phyloP scores from a whole-genome alignment of 2,113 vertebrate species.

The Herpetotheres cachinnans region DNA sequence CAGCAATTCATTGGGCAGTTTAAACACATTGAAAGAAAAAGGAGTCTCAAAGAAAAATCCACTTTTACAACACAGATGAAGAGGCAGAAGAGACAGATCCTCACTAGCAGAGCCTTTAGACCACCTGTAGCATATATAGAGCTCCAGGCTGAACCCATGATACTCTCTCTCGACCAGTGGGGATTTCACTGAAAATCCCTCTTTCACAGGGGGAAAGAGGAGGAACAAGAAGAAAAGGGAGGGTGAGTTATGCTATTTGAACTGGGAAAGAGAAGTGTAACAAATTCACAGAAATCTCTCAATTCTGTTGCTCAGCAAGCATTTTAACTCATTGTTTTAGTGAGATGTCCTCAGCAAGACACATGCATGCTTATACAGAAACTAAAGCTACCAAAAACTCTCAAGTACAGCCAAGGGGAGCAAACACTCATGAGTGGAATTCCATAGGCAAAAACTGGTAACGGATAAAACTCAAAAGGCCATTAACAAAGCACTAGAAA shows the following conservation, averaged over 20 bases:
- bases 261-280: not conserved
- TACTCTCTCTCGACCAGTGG: not conserved
- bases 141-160: not conserved
- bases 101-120: not conserved
- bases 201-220: not conserved
- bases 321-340: not conserved
- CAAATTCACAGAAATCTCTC: not conserved
- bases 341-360: not conserved
- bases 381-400: not conserved
- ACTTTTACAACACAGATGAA: not conserved
- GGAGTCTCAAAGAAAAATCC: not conserved
- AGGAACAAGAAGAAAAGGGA: not conserved
- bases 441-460: not conserved
- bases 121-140: fast-evolving
- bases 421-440: fast-evolving
- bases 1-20: not conserved
- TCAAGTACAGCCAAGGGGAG: not conserved
- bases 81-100: not conserved
- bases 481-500: not conserved
- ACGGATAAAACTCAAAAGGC: not conserved
- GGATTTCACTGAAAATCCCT: not conserved
- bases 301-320: not conserved
- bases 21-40: not conserved
- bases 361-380: not conserved
- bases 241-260: not conserved